Conservation (phyloP, 2,113 vertebrate genomes). For the Tachycineta bicolor region DNA sequence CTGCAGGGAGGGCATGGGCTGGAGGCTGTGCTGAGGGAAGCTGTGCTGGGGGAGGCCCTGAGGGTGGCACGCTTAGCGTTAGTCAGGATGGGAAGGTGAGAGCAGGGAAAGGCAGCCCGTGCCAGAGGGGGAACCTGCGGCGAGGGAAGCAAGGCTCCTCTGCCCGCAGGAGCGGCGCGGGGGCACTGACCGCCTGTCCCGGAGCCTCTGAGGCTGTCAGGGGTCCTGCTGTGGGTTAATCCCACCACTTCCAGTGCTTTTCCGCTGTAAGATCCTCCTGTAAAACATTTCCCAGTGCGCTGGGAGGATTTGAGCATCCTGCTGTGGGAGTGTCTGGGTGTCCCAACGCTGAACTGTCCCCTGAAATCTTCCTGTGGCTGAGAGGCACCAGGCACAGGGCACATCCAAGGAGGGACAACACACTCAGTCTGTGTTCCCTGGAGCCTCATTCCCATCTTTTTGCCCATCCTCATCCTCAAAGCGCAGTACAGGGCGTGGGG, state of each 20-base stretch:
- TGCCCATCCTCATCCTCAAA: neutral
- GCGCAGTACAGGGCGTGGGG: rapidly evolving
- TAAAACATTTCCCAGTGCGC: neutral
- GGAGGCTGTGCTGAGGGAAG: neutral
- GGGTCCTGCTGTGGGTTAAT: neutral
- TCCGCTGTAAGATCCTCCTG: neutral
- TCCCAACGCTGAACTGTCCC: neutral
- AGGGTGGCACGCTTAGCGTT: neutral
- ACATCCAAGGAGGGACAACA: neutral
- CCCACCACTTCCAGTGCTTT: rapidly evolving
- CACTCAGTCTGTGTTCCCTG: neutral
- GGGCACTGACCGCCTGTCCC: rapidly evolving
- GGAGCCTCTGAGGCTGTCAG: neutral
- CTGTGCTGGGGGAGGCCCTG: neutral
- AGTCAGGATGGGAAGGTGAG: neutral
- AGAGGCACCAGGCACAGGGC: neutral
- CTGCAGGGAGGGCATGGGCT: neutral
- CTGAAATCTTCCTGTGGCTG: neutral
- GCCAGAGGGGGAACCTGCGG: neutral
- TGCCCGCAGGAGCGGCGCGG: neutral
- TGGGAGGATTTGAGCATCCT: neutral
- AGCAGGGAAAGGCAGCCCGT: neutral
- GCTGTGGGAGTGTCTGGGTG: neutral
- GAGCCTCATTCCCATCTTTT: neutral
- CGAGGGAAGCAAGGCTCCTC: rapidly evolving